Conservation (phyloP, 2,888 invertebrate genomes). For the Zeuzera pyrina region DNA sequence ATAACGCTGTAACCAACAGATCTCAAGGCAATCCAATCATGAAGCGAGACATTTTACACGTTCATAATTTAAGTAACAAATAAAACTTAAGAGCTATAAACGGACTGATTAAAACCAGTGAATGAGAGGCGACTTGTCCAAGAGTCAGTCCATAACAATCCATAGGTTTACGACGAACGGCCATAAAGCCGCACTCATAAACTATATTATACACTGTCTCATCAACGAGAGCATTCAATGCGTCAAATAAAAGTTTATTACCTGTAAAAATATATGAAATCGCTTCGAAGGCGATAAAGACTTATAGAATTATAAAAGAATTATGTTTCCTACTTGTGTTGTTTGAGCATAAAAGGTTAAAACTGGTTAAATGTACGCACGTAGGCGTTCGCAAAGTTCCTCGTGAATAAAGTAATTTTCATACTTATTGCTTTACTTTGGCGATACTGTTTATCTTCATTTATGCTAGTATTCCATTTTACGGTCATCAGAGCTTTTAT, state of each 20-base stretch:
- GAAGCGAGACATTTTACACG: conserved; percentile 24
- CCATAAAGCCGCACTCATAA: conserved; percentile 20
- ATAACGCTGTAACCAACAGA: no score
- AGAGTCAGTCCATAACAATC: no score
- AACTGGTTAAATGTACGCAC: no score
- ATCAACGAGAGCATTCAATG: conserved; percentile 29
- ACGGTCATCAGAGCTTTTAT: no score
- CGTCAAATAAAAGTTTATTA: conserved; percentile 42
- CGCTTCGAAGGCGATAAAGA: conserved; percentile 8
- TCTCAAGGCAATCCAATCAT: conserved; percentile 21
- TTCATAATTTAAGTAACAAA: conserved; percentile 16
- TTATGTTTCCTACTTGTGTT: no score
- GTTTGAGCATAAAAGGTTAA: no score
- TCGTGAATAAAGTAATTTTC: no score
- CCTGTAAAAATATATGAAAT: conserved; percentile 30
- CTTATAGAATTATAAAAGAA: no score
- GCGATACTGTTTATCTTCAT: no score
- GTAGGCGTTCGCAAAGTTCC: no score
- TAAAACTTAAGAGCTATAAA: conserved; percentile 5
- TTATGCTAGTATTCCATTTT: no score
- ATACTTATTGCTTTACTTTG: no score
- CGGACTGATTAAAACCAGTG: conserved; percentile 3
- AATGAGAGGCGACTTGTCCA: conserved; percentile 1
- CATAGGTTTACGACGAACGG: conserved; percentile 16
- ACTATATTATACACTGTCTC: conserved; percentile 32